Percentiles rank a stretch among this genome's conserved stretches.
Conservation (phyloP, 2,797 vertebrate species). For the Catharus ustulatus region DNA sequence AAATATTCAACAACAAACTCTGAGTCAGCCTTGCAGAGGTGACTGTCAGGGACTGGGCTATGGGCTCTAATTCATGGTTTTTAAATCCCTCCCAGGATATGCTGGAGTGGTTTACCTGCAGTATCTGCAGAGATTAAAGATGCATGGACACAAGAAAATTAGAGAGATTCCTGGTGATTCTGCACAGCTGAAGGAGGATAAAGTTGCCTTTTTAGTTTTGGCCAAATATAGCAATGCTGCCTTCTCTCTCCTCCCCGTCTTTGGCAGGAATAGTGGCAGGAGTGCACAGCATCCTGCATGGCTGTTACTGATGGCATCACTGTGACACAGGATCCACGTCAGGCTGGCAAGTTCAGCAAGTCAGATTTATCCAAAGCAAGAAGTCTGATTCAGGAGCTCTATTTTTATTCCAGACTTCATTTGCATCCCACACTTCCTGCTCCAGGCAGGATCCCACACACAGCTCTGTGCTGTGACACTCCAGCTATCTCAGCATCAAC, state of each 20-base stretch:
- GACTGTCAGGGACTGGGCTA: conserved; percentile 77
- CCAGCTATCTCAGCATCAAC: not conserved
- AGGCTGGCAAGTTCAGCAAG: conserved; percentile 15
- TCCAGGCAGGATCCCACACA: not conserved
- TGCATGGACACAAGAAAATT: conserved; percentile 79
- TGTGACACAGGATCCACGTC: not conserved
- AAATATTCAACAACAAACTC: conserved; percentile 77
- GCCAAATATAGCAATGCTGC: conserved; percentile 52
- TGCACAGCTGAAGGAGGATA: conserved; percentile 64
- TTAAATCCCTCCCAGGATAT: conserved; percentile 76
- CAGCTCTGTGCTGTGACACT: not conserved
- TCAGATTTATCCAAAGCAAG: not conserved
- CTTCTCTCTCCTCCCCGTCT: conserved; percentile 35
- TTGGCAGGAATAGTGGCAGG: not conserved
- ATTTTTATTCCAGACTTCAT: conserved; percentile 26
- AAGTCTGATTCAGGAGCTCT: not conserved
- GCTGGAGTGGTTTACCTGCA: conserved; percentile 75
- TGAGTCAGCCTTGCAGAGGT: conserved; percentile 78
- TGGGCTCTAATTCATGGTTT: conserved; percentile 76
- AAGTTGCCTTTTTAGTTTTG: conserved; percentile 52
- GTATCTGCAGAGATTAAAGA: conserved; percentile 80
- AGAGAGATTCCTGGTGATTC: conserved; percentile 77
- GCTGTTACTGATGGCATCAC: not conserved
- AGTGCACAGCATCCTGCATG: not conserved
- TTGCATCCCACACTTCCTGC: conserved; percentile 18